phyloP scores from a whole-genome alignment of 2,888 invertebrate genomes.

The Dinocampus coccinellae region DNA sequence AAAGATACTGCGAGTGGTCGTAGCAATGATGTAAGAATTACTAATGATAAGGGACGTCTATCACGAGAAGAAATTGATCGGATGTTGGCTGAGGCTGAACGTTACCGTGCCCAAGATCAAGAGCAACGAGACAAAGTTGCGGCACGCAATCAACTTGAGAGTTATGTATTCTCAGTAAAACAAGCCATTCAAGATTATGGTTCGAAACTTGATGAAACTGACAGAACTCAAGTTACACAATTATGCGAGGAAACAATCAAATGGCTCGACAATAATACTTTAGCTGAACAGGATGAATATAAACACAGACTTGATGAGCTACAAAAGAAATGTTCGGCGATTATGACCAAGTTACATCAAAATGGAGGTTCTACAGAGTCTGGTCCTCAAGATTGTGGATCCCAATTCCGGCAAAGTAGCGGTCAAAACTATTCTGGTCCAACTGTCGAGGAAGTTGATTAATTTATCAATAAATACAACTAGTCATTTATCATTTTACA shows the following conservation, averaged over 20 bases:
- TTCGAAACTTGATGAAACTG: conserved; percentile 75
- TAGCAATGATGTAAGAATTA: conserved; percentile 83
- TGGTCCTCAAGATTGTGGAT: conserved; percentile 51
- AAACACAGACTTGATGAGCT: conserved; percentile 74
- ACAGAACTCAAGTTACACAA: conserved; percentile 73
- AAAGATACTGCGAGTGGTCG: conserved; percentile 78
- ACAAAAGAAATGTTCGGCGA: conserved; percentile 71
- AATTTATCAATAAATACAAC: conserved; percentile 44
- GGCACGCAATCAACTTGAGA: conserved; percentile 80
- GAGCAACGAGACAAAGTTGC: conserved; percentile 78
- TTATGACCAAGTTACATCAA: conserved; percentile 75
- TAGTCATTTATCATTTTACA: neutral
- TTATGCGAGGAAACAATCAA: conserved; percentile 74
- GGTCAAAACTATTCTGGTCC: conserved; percentile 71
- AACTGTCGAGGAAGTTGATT: conserved; percentile 82
- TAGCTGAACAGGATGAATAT: conserved; percentile 78
- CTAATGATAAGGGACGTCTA: conserved; percentile 85
- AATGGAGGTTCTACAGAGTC: conserved; percentile 51
- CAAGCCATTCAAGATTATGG: conserved; percentile 79
- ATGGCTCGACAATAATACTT: conserved; percentile 78
- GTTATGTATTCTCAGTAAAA: conserved; percentile 79
- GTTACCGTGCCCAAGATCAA: conserved; percentile 80
- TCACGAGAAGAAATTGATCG: conserved; percentile 86
- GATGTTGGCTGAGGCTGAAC: conserved; percentile 83
- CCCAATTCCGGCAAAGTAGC: conserved; percentile 53